Conservation (phyloP, 2,113 vertebrate species). For the Ailuropoda melanoleuca region DNA sequence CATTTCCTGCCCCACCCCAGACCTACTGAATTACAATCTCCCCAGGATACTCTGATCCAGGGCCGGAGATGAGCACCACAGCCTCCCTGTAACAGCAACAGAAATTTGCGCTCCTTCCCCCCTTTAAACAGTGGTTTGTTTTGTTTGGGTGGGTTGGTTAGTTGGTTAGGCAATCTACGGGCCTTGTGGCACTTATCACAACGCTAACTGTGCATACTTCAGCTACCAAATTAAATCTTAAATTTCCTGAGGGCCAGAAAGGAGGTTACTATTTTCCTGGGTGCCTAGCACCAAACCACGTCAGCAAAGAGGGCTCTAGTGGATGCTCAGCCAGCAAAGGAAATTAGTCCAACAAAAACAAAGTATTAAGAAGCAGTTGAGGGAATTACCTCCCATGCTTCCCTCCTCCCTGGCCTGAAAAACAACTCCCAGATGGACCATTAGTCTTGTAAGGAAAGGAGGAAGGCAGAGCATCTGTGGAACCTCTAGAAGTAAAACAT, state of each 20-base stretch:
- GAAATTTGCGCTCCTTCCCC: neutral
- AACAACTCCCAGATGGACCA: neutral
- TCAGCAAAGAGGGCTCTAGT: neutral
- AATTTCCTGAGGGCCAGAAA: neutral
- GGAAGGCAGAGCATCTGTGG: neutral
- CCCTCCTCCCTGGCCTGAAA: neutral
- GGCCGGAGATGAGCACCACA: neutral
- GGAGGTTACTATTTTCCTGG: neutral
- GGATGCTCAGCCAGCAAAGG: neutral
- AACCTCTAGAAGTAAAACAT: neutral
- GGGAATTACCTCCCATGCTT: neutral
- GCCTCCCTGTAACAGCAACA: neutral
- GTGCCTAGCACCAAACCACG: neutral
- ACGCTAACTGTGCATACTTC: neutral
- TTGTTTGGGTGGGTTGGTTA: neutral
- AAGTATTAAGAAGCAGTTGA: neutral
- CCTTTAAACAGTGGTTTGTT: neutral
- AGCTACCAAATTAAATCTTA: conserved; percentile 3
- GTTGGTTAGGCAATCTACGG: neutral
- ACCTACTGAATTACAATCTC: neutral
- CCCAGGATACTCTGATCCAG: neutral
- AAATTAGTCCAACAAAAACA: neutral
- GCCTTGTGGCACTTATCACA: neutral
- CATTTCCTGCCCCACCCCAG: neutral
- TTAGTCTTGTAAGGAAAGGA: neutral